Percentiles rank a stretch among this genome's conserved stretches.
Conservation (phyloP, 2,888 invertebrate genomes). For the Ophion ellenae region DNA sequence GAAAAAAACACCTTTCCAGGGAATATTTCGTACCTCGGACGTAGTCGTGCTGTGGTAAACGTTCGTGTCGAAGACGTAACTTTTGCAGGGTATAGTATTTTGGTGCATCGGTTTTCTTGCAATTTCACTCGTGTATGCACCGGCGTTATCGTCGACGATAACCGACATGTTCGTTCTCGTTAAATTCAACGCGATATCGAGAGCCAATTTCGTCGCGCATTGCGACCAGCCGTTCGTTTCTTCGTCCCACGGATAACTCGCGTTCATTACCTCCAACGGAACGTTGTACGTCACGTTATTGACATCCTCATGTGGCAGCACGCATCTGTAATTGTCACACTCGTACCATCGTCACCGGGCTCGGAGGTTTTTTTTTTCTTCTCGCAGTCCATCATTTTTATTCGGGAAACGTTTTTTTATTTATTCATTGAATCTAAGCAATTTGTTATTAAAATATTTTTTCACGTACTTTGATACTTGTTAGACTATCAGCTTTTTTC, state of each 20-base stretch:
- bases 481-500: not conserved
- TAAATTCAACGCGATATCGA: slow-evolving; percentile 78
- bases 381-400: not conserved
- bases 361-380: not conserved
- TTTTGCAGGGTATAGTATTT: slow-evolving; percentile 83
- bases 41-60: slow-evolving; percentile 87
- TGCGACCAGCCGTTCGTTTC: slow-evolving; percentile 84
- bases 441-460: not conserved
- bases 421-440: not conserved
- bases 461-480: not conserved
- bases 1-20: too few species aligned
- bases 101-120: slow-evolving; percentile 56
- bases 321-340: slow-evolving; percentile 84
- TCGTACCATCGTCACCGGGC: not conserved
- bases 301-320: slow-evolving; percentile 85
- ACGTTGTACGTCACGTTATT: slow-evolving; percentile 85
- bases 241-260: slow-evolving; percentile 85
- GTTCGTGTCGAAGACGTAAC: slow-evolving; percentile 87
- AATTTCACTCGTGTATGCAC: slow-evolving; percentile 56
- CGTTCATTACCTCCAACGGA: slow-evolving; percentile 83
- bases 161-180: slow-evolving; percentile 75
- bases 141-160: slow-evolving; percentile 63
- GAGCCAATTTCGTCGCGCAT: slow-evolving; percentile 81
- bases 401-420: not conserved
- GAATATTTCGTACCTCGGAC: slow-evolving; percentile 85